These are phyloP conservation scores for Pyrgilauda ruficollis DNA, from an alignment of 2,113 vertebrate species.

Conservation along the genomic window DNA sequence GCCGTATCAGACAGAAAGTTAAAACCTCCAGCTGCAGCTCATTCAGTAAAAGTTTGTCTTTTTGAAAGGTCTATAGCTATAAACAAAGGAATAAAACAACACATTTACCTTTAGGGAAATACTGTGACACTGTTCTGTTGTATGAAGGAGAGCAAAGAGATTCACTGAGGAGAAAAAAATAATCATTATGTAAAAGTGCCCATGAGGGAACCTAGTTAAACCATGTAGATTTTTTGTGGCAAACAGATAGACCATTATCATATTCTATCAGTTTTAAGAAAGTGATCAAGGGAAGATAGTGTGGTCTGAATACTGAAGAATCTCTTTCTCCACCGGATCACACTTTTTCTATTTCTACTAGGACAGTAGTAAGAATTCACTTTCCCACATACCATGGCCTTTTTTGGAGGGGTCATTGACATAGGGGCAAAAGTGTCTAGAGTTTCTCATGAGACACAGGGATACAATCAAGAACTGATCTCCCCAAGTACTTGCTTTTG, in stretches of 20 bases:
- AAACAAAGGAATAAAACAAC: background rate
- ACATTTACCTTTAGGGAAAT: background rate
- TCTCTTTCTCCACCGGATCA: background rate
- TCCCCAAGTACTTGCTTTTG: background rate
- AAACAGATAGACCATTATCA: background rate
- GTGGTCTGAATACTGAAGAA: background rate
- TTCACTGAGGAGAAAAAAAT: background rate
- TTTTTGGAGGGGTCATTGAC: background rate
- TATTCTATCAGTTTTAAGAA: background rate
- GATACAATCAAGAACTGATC: background rate
- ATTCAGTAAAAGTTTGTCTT: background rate
- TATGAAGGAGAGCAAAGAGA: background rate
- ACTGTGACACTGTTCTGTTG: background rate
- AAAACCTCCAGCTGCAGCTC: background rate
- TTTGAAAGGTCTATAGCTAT: background rate
- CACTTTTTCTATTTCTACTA: background rate
- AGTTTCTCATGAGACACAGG: background rate
- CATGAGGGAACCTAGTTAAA: background rate
- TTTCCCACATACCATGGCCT: rapidly evolving
- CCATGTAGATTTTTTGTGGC: background rate
- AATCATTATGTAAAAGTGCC: background rate
- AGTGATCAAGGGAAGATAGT: background rate
- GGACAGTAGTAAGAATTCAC: background rate
- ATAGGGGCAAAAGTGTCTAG: rapidly evolving
- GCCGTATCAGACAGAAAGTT: background rate